Conservation (phyloP, 2,888 invertebrate genomes). For the Leptinotarsa peninsularis region DNA sequence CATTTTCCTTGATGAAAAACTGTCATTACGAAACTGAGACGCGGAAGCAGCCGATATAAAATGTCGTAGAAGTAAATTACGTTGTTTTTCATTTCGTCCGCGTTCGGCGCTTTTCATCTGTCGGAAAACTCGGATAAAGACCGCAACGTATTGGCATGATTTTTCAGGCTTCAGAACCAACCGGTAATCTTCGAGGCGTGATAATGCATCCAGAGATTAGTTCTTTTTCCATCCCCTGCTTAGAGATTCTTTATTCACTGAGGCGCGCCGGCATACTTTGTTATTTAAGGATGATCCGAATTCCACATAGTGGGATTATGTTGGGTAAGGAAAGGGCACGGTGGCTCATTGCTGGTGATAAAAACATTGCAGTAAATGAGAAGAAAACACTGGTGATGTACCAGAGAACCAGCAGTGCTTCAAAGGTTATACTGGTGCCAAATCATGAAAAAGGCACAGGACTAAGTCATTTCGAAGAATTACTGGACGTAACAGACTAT, state of each 20-base stretch:
- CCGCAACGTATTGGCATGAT: not conserved
- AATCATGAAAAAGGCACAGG: too few relatives aligned
- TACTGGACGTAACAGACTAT: too few relatives aligned
- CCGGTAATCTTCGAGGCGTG: conserved; percentile 7
- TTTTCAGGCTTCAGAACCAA: conserved; percentile 11
- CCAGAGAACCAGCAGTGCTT: too few relatives aligned
- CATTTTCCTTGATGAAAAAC: not conserved
- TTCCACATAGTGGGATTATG: too few relatives aligned
- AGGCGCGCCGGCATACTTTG: not conserved
- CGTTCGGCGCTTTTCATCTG: not conserved
- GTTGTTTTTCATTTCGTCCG: not conserved
- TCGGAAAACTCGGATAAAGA: not conserved
- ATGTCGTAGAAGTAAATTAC: not conserved
- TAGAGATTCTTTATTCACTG: not conserved
- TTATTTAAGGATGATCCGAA: too few relatives aligned
- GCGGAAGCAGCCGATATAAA: not conserved
- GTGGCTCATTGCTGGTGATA: too few relatives aligned
- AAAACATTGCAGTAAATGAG: too few relatives aligned
- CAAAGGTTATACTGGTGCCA: too few relatives aligned
- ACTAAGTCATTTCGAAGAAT: too few relatives aligned
- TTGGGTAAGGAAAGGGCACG: too few relatives aligned
- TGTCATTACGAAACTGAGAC: not conserved
- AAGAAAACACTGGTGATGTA: too few relatives aligned
- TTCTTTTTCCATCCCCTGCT: conserved; percentile 1
- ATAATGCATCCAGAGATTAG: conserved; percentile 3